Evolutionary conservation across 2,113 vertebrate species (phyloP).

Genomic region (Syngnathus typhle): DNA sequence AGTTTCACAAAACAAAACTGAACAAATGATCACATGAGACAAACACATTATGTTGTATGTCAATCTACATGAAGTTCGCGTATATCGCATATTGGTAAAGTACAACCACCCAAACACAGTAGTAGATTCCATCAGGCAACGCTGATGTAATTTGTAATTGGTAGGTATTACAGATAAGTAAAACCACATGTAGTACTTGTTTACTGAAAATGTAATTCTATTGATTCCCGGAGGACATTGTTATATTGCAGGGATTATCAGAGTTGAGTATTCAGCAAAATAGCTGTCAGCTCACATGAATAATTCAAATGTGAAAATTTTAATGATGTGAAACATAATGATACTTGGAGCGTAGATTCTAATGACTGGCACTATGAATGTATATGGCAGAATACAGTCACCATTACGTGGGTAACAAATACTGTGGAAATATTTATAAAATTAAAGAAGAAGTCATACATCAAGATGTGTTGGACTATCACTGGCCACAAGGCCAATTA

Average conservation of each 20-base stretch:
- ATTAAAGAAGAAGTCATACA: slow-evolving; percentile 12
- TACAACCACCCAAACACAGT: slow-evolving; percentile 22
- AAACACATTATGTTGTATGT: neutral
- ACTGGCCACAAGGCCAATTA: slow-evolving; percentile 48
- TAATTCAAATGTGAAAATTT: slow-evolving; percentile 18
- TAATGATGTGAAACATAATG: slow-evolving; percentile 11
- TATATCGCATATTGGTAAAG: slow-evolving; percentile 14
- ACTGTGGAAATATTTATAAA: slow-evolving; percentile 23
- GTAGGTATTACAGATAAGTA: slow-evolving; percentile 9
- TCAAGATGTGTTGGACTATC: slow-evolving; percentile 25
- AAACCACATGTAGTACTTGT: slow-evolving; percentile 4
- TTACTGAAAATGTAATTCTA: slow-evolving; percentile 1
- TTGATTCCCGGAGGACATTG: neutral
- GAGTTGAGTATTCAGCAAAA: slow-evolving; percentile 10
- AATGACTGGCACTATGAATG: slow-evolving; percentile 9
- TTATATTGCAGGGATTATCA: slow-evolving; percentile 2
- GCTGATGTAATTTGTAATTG: slow-evolving; percentile 7
- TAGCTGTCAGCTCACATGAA: slow-evolving; percentile 14
- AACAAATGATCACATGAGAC: slow-evolving; percentile 1
- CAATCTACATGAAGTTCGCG: neutral
- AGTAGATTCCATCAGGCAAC: slow-evolving; percentile 10
- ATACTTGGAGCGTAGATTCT: slow-evolving; percentile 8
- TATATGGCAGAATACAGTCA: slow-evolving; percentile 6
- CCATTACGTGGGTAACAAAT: slow-evolving; percentile 20
- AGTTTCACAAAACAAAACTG: slow-evolving; percentile 37